phyloP scores from a whole-genome alignment of 64 coral and sea anemone species.

The Dendrophyllia cribrosa region DNA sequence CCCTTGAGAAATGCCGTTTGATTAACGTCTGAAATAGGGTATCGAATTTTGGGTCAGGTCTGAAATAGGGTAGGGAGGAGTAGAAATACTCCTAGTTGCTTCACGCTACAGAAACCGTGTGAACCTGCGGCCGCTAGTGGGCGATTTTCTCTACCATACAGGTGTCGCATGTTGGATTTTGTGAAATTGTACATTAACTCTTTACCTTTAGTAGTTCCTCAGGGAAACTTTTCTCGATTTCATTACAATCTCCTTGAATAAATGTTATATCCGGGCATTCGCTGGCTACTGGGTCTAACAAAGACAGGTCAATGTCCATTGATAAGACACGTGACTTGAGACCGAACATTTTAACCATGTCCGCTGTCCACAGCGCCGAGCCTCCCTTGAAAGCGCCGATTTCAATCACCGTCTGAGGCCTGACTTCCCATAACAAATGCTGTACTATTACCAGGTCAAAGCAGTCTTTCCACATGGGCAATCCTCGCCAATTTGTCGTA shows the following conservation, averaged over 20 bases:
- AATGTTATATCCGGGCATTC: neutral
- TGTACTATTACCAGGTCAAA: conserved; percentile 10
- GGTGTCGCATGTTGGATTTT: no score
- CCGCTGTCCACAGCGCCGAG: conserved; percentile 54
- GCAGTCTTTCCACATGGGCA: conserved; percentile 5
- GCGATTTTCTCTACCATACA: no score
- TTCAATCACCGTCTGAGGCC: conserved; percentile 40
- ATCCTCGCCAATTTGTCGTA: conserved; percentile 31
- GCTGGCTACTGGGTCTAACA: conserved; percentile 32
- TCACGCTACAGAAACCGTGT: no score
- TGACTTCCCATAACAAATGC: conserved; percentile 45
- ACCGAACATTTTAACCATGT: conserved; percentile 36
- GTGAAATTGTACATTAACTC: no score
- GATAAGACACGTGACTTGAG: conserved; percentile 19
- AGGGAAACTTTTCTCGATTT: conserved; percentile 9
- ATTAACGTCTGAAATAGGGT: no score
- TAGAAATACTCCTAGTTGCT: no score
- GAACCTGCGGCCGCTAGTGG: no score
- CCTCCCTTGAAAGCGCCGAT: neutral
- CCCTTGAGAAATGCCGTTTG: no score
- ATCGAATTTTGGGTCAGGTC: no score
- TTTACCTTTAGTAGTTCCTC: neutral
- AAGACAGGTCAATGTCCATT: conserved; percentile 40
- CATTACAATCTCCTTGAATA: neutral
- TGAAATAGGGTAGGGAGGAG: no score